Evolutionary conservation across 23 tunicate genomes (phyloP), one percentile per base, ranked within the genome.

Genomic region (Styela plicata): DNA sequence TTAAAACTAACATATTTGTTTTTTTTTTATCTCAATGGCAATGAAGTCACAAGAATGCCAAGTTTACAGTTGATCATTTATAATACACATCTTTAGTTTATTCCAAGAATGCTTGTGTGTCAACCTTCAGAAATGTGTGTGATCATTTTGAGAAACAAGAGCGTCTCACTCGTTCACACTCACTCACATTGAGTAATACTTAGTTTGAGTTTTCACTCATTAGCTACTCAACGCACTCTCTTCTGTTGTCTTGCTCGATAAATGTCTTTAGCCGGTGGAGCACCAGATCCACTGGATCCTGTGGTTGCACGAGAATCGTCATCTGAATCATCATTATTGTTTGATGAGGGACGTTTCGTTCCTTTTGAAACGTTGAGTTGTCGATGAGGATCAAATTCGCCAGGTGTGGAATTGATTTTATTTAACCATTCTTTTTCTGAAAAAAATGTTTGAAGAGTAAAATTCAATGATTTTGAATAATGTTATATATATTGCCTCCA

Each of bases 381-480:
- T 53, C 81, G 66, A 76, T 76, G 81, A 10, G 81, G 81, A 31
- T 76, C 81, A 26, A 33, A 76, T 22, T 33, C 62, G 0, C 69
- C 44, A 5, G 77, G 52, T 34, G 74, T 71, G 29, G 83, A 23
- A 76, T 93, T 86, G 19, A 93, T 89, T 23, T 69, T 69, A 36
- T 88, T 81, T 79, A 88, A 31, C 98, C 98, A 93, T 63, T 93
- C 98, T 80, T 93, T 88, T 36, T 93, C 98, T 93, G 89, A 31
- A 31, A n/a, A n/a, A n/a, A n/a, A n/a, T n/a, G n/a, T n/a, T n/a
- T n/a, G n/a, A n/a, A n/a, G n/a, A n/a, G n/a, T n/a, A n/a, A n/a
- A n/a, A n/a, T n/a, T n/a, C n/a, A n/a, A n/a, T n/a, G n/a, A n/a
- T n/a, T n/a, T n/a, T n/a, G n/a, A n/a, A n/a, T n/a, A n/a, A n/a